Base-by-base conservation (phyloP, 2,797 vertebrate genomes). In the Sebastes umbrosus region DNA sequence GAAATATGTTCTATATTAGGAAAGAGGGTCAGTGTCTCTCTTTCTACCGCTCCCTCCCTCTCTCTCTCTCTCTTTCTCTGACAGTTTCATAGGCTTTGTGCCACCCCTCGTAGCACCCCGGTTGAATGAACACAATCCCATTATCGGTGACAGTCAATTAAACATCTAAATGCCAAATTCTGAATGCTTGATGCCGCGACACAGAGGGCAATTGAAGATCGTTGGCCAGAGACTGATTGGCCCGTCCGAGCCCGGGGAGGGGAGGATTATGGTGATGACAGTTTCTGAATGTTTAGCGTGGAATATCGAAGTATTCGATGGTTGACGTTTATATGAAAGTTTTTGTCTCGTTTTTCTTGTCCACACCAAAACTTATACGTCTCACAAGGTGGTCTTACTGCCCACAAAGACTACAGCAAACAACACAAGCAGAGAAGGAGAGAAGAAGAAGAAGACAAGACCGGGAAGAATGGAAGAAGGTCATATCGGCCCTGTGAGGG, bases 71-170 rank as follows among this genome's bases (percentile, higher is more conserved):
- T 68, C 65, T 73, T 76, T 36, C 46, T 55, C 58, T 77, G 66
- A 67, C 79, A 75, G 79, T 76, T 81, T 88, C 80, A 77, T 1
- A 73, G 75, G 74, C 72, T 65, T 59, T 69, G 74, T 36, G 67
- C 77, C 77, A 50, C 60, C 80, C 66, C 68, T 82, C 29, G 6
- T 39, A 77, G 72, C 84, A 69, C 39, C 68, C 81, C 87, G 91
- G 76, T 86, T 87, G 85, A 91, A 75, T 90, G 90, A 92, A 84
- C 90, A 91, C 88, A 82, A 84, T 88, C 88, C 79, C 84, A 87
- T 92, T 91, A 93, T 92, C 84, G 82, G 88, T 91, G 92, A 92
- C 92, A 92, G 90, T 91, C 91, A 92, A 93, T 94, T 94, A 92
- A 91, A 89, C 89, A 88, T 83, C 89, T 86, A 92, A 92, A 94